Base-by-base conservation (phyloP, 2,888 invertebrate genomes). In the Axea sp. region DNA sequence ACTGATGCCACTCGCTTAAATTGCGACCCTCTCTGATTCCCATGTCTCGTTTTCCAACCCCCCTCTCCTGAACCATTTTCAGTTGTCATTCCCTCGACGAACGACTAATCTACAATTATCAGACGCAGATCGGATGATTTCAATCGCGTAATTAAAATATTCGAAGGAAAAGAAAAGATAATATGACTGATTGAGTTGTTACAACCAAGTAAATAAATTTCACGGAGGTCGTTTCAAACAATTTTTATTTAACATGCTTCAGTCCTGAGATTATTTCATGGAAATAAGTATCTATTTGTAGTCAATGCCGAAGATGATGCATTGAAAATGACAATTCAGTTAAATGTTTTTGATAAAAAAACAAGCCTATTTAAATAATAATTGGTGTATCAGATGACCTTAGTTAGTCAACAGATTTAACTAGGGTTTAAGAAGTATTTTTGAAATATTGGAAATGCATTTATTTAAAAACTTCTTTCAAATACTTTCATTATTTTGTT, bases 1-100 rank as follows among this genome's bases (percentile, higher is more conserved):
- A 82, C 84, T 83, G 84, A 85, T 84, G 81, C 79, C 79, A 82
- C 83, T 83, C 83, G 79, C 81, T 82, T 81, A 82, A 84, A 82
- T 83, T 82, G 77, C 81, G 76, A 78, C 77, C 74, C 75, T 68
- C 76, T 51, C 41, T 72, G 57, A 51, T 65, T 53, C 71, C 73
- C 76, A 45, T 65, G 65, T 75, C 73, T 57, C 60, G 37, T 19
- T 33, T 55, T 19, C 43, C 33, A 6, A n/a, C 28, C 12, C 59
- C 30, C 53, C 30, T 7, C 30, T 17, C 37, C 14, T 15, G 12
- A 31, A 12, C 9, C 30, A 24, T 49, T 59, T 53, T 60, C 53
- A 55, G 60, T 45, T 62, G 55, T 71, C 47, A 62, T 57, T 24
- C 37, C 37, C 51, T 47, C 15, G 26, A 28, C 37, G 28, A 47